Evolutionary conservation across 2,113 vertebrate genomes (phyloP).

Genomic region (Tichodroma muraria): DNA sequence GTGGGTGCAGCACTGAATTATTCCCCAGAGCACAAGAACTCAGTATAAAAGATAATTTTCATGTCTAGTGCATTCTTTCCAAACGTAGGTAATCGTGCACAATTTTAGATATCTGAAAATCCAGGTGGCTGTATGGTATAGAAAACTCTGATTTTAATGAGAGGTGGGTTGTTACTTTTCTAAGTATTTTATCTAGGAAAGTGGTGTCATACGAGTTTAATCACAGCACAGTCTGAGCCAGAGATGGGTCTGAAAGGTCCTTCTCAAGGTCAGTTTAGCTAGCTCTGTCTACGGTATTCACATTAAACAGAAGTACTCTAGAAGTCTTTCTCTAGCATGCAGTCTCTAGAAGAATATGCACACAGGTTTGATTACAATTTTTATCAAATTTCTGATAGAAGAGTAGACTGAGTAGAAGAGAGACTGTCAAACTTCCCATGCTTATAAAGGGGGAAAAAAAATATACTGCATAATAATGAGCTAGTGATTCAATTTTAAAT

Average conservation of each 20-base stretch:
- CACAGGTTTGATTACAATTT: background rate
- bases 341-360: background rate
- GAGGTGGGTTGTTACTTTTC: background rate
- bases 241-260: background rate
- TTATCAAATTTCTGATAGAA: background rate
- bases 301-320: background rate
- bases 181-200: background rate
- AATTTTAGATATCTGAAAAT: background rate
- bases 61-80: conserved; percentile 38
- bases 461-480: background rate
- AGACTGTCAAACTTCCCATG: background rate
- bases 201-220: background rate
- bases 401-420: background rate
- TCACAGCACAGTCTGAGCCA: background rate
- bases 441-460: background rate
- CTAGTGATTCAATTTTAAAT: background rate
- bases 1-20: conserved; percentile 54
- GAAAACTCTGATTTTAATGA: background rate
- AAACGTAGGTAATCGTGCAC: conserved; percentile 34
- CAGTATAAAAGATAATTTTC: conserved; percentile 30
- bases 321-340: too few species aligned
- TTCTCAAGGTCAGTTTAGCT: background rate
- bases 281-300: background rate
- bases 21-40: conserved; percentile 31
- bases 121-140: background rate